phyloP scores from a whole-genome alignment of 2,888 invertebrate species.

The Sabatieria punctata region DNA sequence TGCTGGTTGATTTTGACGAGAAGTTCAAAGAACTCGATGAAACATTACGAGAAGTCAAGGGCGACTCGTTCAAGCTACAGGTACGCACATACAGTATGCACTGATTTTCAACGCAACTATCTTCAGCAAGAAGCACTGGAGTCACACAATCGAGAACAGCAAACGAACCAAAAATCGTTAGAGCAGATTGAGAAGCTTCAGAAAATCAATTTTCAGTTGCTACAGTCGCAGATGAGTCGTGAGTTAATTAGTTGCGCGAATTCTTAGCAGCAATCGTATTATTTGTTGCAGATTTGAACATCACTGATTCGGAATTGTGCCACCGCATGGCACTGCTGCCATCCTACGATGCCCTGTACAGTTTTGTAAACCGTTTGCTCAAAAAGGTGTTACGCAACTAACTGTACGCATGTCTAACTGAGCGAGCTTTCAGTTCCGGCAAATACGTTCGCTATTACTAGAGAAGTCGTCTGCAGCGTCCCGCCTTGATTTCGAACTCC shows the following conservation, averaged over 20 bases:
- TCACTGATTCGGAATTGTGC: slow-evolving; percentile 13
- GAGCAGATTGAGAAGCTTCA: slow-evolving; percentile 27
- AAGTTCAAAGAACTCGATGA: too few species aligned
- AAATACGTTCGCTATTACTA: slow-evolving; percentile 16
- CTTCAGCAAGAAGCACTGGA: slow-evolving; percentile 3
- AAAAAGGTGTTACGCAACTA: slow-evolving; percentile 11
- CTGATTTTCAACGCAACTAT: too few species aligned
- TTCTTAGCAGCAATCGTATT: neutral
- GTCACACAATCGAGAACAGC: slow-evolving; percentile 16
- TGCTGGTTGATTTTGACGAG: too few species aligned
- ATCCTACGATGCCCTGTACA: slow-evolving; percentile 26
- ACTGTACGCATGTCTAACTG: too few species aligned
- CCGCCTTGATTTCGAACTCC: slow-evolving; percentile 20
- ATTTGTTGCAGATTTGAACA: neutral
- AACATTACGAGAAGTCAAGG: too few species aligned
- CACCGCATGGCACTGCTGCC: slow-evolving; percentile 21
- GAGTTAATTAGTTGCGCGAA: neutral
- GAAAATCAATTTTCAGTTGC: slow-evolving; percentile 21
- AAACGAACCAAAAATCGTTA: slow-evolving; percentile 19
- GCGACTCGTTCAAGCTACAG: too few species aligned
- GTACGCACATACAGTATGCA: too few species aligned
- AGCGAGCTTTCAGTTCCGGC: slow-evolving; percentile 18
- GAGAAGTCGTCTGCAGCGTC: slow-evolving; percentile 18
- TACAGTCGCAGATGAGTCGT: slow-evolving; percentile 9
- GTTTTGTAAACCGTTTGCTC: slow-evolving; percentile 25